Percentiles rank a stretch among this genome's conserved stretches.
phyloP scores from a whole-genome alignment of 2,113 vertebrate species.

The Alaudala cheleensis region DNA sequence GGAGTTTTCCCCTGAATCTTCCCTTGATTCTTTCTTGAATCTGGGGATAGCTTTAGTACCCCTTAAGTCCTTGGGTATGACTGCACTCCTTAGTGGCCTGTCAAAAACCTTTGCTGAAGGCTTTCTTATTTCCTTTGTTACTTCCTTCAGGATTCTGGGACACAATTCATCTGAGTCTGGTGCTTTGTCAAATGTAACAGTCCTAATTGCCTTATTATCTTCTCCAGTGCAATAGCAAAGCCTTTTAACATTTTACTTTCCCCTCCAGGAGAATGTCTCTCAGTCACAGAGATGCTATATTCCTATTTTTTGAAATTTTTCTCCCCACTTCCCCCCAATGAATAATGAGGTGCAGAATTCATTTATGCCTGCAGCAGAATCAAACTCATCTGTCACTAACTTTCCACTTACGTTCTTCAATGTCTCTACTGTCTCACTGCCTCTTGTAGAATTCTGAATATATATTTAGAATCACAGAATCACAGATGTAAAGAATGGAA shows the following conservation, averaged over 20 bases:
- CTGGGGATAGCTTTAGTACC: constrained; percentile 10
- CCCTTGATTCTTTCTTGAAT: constrained; percentile 14
- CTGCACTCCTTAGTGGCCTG: constrained; percentile 20
- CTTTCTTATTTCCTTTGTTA: constrained; percentile 54
- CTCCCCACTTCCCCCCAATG: not conserved
- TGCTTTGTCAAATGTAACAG: constrained; percentile 58
- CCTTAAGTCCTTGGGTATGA: not conserved
- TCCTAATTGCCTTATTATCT: constrained; percentile 71
- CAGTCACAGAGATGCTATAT: constrained; percentile 1
- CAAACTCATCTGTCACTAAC: constrained; percentile 46
- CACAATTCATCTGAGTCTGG: constrained; percentile 54
- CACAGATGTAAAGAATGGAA: constrained; percentile 15
- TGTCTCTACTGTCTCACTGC: not conserved
- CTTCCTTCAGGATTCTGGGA: constrained; percentile 54
- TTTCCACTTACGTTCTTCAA: constrained; percentile 31
- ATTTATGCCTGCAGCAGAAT: constrained; percentile 53
- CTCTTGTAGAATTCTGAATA: constrained; percentile 17
- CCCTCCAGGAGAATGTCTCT: constrained; percentile 53
- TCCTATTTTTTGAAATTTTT: not conserved
- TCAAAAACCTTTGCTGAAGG: constrained; percentile 45
- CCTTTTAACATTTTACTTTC: constrained; percentile 68
- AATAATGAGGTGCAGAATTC: constrained; percentile 57
- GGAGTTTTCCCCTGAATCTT: not conserved
- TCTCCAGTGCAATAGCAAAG: constrained; percentile 44
- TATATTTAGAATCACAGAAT: constrained; percentile 52